Evolutionary conservation across 2,888 invertebrate genomes (phyloP).

Genomic region (Clanis bilineata): DNA sequence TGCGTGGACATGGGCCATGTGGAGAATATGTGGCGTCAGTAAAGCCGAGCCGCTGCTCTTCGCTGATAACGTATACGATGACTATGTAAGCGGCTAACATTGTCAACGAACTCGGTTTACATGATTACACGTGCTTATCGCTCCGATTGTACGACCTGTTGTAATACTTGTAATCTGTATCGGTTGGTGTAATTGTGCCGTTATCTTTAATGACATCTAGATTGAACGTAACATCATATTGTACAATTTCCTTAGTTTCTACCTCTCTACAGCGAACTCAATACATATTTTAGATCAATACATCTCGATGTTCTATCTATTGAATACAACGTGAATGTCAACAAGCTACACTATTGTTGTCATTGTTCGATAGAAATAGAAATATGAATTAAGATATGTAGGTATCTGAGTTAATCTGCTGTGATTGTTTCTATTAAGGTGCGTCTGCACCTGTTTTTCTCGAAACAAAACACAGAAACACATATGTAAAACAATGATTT

Average conservation of each 20-base stretch:
- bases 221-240: not conserved
- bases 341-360: not conserved
- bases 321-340: conserved; percentile 8
- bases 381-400: not conserved
- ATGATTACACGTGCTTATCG: conserved; percentile 11
- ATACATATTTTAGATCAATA: conserved; percentile 4
- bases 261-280: not conserved
- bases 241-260: not conserved
- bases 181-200: not conserved
- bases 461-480: too few species aligned
- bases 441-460: too few species aligned
- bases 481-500: too few species aligned
- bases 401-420: not conserved
- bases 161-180: conserved; percentile 17
- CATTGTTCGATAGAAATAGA: not conserved
- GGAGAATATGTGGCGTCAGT: conserved; percentile 79
- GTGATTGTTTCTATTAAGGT: not conserved
- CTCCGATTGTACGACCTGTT: not conserved
- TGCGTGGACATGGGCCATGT: conserved; percentile 76
- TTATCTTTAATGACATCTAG: conserved; percentile 1
- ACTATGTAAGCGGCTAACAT: conserved; percentile 64
- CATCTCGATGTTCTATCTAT: not conserved
- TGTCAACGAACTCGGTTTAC: conserved; percentile 26
- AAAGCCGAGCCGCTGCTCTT: conserved; percentile 72
- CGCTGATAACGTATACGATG: conserved; percentile 58